phyloP scores from a whole-genome alignment of 2,113 vertebrate genomes.

The Triplophysa siluroides region DNA sequence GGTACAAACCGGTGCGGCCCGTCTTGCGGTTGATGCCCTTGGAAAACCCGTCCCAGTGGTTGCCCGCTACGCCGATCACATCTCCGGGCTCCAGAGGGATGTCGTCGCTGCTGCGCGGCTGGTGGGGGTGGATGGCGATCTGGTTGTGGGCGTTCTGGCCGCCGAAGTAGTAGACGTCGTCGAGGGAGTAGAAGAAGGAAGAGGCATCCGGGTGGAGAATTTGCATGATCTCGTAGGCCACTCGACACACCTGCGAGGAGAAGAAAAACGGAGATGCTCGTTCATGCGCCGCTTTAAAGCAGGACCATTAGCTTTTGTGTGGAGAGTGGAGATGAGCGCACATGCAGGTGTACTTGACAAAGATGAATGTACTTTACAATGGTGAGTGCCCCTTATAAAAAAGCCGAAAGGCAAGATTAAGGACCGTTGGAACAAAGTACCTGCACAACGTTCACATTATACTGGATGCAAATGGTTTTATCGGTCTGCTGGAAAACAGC shows the following conservation, averaged over 20 bases:
- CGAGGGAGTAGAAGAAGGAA: conserved; percentile 84
- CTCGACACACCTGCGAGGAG: conserved; percentile 81
- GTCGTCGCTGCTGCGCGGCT: conserved; percentile 81
- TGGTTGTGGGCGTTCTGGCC: conserved; percentile 92
- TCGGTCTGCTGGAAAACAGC: not conserved
- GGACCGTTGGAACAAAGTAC: conserved; percentile 16
- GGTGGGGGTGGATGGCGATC: conserved; percentile 83
- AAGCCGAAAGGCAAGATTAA: conserved; percentile 10
- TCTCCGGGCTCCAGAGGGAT: conserved; percentile 87
- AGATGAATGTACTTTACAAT: conserved; percentile 19
- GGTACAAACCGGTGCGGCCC: conserved; percentile 86
- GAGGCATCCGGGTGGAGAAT: conserved; percentile 88
- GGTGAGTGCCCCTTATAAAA: conserved; percentile 10
- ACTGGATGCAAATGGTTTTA: too few species aligned
- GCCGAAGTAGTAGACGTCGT: conserved; percentile 92
- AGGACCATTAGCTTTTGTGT: not conserved
- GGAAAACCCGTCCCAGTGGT: conserved; percentile 90
- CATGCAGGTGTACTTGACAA: conserved; percentile 24
- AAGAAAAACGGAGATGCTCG: not conserved
- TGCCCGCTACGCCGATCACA: conserved; percentile 87
- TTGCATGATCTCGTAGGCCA: conserved; percentile 93
- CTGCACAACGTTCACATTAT: not conserved
- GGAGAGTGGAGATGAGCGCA: not conserved
- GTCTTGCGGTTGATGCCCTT: conserved; percentile 88
- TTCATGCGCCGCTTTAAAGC: conserved; percentile 18